Evolutionary conservation across 2,888 invertebrate species (phyloP).

Genomic region (Eupithecia dodoneata): DNA sequence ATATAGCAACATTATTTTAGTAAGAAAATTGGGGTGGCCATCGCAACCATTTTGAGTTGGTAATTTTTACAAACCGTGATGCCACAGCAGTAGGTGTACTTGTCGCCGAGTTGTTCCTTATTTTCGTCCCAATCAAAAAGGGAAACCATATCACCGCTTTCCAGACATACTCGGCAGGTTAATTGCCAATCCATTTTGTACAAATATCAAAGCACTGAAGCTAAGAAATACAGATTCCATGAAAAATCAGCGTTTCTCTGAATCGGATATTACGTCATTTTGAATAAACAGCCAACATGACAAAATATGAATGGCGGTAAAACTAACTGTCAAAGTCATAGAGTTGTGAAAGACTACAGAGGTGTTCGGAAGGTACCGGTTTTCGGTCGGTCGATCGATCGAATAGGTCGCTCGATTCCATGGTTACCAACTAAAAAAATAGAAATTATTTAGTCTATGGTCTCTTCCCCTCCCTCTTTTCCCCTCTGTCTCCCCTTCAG

Average conservation of each 20-base stretch:
- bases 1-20: constrained; percentile 81
- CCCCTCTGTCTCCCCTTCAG: background rate
- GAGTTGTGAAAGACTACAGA: background rate
- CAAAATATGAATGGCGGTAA: constrained; percentile 40
- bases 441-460: background rate
- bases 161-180: constrained; percentile 80
- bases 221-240: constrained; percentile 50
- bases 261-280: constrained; percentile 64
- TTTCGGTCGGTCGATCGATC: no score
- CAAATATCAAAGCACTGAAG: constrained; percentile 43
- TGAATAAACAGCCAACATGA: constrained; percentile 61
- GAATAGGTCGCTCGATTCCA: no score
- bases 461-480: background rate
- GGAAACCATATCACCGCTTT: constrained; percentile 81
- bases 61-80: constrained; percentile 80
- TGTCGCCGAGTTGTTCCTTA: constrained; percentile 81
- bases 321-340: constrained; percentile 47
- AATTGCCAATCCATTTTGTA: constrained; percentile 82
- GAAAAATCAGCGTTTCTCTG: constrained; percentile 58
- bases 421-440: background rate
- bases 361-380: background rate
- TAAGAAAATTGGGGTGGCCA: constrained; percentile 83
- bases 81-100: constrained; percentile 79
- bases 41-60: constrained; percentile 82
- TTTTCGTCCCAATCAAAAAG: constrained; percentile 84